These are phyloP conservation scores for Prionace glauca DNA, from an alignment of 2,797 vertebrate species.

Conservation along the genomic window DNA sequence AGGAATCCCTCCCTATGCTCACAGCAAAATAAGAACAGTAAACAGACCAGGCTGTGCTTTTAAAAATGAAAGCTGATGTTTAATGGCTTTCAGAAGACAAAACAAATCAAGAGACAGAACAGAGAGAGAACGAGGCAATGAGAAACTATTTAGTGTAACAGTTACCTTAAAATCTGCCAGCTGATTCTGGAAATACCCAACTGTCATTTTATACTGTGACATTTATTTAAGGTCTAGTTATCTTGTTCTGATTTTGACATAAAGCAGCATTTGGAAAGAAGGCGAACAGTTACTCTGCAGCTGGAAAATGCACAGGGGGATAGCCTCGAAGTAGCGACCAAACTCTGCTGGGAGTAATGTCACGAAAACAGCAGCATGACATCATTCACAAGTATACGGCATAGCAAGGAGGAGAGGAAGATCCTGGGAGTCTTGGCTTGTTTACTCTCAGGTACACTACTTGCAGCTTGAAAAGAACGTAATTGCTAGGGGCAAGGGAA, in stretches of 20 bases:
- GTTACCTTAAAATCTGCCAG: neutral
- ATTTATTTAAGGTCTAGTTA: neutral
- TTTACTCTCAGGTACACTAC: neutral
- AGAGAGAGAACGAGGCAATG: neutral
- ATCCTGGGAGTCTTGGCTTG: neutral
- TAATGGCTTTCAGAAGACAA: neutral
- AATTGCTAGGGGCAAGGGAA: neutral
- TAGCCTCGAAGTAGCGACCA: neutral
- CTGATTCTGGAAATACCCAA: neutral
- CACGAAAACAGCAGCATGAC: constrained; percentile 11
- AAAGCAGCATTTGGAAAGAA: constrained; percentile 6
- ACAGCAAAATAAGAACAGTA: neutral
- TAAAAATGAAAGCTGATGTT: neutral
- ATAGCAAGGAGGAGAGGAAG: neutral
- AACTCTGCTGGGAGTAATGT: neutral
- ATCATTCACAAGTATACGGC: neutral
- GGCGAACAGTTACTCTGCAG: neutral
- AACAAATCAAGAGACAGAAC: neutral
- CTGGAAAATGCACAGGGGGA: neutral
- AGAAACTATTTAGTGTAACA: neutral
- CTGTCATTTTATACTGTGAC: neutral
- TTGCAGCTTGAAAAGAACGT: neutral
- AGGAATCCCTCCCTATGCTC: neutral
- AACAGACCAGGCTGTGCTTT: neutral
- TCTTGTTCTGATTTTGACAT: neutral